phyloP scores from a whole-genome alignment of 37 sponge, comb jelly and placozoan species.

The Cliona cf. orientalis region DNA sequence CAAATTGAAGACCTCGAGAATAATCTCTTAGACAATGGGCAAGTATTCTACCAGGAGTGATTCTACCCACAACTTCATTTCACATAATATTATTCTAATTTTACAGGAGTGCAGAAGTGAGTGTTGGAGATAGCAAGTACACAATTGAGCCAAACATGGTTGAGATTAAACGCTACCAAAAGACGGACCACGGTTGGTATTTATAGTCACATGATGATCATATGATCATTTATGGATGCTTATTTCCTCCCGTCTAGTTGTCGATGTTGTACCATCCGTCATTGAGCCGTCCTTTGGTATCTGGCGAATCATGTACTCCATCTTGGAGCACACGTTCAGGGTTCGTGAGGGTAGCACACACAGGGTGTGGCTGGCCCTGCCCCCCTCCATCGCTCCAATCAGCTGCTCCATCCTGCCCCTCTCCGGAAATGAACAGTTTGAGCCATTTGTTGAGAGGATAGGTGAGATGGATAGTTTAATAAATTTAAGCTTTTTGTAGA shows the following conservation, averaged over 20 bases:
- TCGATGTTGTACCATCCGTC: slow-evolving; percentile 79
- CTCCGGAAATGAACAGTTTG: slow-evolving; percentile 76
- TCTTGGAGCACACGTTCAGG: slow-evolving; percentile 92
- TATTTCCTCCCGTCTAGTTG: no score
- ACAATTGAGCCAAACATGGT: slow-evolving; percentile 68
- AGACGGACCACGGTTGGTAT: slow-evolving; percentile 73
- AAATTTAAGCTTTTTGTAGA: no score
- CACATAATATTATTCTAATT: no score
- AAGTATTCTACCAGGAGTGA: no score
- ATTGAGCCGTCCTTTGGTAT: slow-evolving; percentile 98
- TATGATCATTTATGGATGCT: no score
- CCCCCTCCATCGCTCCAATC: slow-evolving; percentile 88
- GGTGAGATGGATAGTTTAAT: no score
- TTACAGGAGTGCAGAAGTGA: slow-evolving; percentile 29
- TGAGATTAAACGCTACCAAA: slow-evolving; percentile 53
- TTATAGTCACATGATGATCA: no score
- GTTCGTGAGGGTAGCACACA: slow-evolving; percentile 89
- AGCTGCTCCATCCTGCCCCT: slow-evolving; percentile 96
- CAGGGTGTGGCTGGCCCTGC: slow-evolving; percentile 92
- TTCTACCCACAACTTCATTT: no score
- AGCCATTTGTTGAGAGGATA: slow-evolving; percentile 68
- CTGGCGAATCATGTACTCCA: slow-evolving; percentile 90
- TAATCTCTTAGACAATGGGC: slow-evolving; percentile 57
- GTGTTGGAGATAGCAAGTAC: slow-evolving; percentile 33
- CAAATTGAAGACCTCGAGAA: slow-evolving; percentile 51